Percentiles rank a stretch among this genome's conserved stretches.
phyloP scores from a whole-genome alignment of 2,113 vertebrate genomes.

The Agapornis roseicollis region DNA sequence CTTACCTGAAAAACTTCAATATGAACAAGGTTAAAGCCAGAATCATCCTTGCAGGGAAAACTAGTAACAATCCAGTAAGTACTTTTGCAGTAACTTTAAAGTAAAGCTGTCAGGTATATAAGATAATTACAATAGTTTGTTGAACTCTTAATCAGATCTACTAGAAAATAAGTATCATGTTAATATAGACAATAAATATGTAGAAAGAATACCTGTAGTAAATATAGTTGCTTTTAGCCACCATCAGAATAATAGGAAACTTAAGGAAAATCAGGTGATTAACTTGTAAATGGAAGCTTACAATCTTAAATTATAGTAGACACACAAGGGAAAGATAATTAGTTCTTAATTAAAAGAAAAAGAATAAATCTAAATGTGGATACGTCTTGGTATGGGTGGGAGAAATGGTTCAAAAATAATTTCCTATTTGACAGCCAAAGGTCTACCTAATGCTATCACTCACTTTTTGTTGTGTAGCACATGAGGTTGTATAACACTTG shows the following conservation, averaged over 20 bases:
- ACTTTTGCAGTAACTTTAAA: neutral
- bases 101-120: neutral
- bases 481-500: neutral
- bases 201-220: neutral
- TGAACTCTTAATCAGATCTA: neutral
- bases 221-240: neutral
- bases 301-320: neutral
- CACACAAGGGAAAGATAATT: neutral
- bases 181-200: neutral
- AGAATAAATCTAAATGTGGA: neutral
- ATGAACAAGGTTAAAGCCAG: slow-evolving; percentile 98
- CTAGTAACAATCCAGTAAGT: slow-evolving; percentile 89
- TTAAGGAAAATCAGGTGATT: neutral
- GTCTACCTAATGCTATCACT: neutral
- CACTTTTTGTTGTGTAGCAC: neutral
- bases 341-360: neutral
- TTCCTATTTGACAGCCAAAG: neutral
- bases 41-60: slow-evolving; percentile 92
- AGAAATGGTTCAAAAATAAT: neutral
- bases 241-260: neutral
- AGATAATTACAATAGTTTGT: neutral
- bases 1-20: slow-evolving; percentile 97
- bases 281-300: neutral
- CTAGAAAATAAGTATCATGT: neutral
- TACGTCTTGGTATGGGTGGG: neutral